Base-by-base conservation (phyloP, 2,888 invertebrate genomes). In the Agapostemon virescens region DNA sequence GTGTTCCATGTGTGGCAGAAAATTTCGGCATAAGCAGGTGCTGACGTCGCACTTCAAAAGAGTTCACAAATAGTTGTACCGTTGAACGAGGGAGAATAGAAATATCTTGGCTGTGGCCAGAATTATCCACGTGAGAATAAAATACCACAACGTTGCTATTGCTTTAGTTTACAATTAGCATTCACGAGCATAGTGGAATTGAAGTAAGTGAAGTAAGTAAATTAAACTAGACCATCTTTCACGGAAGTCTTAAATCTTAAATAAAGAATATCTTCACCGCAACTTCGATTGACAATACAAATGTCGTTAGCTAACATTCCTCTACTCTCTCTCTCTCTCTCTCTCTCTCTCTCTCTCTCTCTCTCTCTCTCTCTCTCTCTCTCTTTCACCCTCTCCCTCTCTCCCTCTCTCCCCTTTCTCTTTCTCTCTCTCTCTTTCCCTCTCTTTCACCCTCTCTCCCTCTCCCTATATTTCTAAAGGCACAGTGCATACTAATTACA, bases 11-110 rank as follows among this genome's bases (percentile, higher is more conserved):
- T 79, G 75, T 70, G 78, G 72, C 23, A 66, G 58, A 69, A 81
- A 81, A 23, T 88, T 88, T 61, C 84, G 85, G 58, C 81, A 86
- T 74, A 86, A 87, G 49, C 82, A 87, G 77, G 77, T 82, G 66
- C 74, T 88, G 20, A 78, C 74, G 15, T 74, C 76, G 40, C 84
- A 85, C 55, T 71, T 82, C 13, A 67, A 36, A 20, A 77, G 30
- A 1, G 64, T 77, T 23, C 82, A 81, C 58, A 36, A 64, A 36
- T 63, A 63, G 13, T 36, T 61, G 30, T 30, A 17, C 7, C 61
- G 20, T 30, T 30, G 58, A 30, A 26, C 52, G 52, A 52, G 52
- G 13, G 23, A n/a, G 52, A 23, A 13, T 3, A 55, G 26, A 15
- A 15, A 13, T 2, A 2, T 9, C 13, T 26, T 23, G 13, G 23